These are phyloP conservation scores for Prinia subflava DNA, from an alignment of 2,113 vertebrate genomes.

Conservation along the genomic window DNA sequence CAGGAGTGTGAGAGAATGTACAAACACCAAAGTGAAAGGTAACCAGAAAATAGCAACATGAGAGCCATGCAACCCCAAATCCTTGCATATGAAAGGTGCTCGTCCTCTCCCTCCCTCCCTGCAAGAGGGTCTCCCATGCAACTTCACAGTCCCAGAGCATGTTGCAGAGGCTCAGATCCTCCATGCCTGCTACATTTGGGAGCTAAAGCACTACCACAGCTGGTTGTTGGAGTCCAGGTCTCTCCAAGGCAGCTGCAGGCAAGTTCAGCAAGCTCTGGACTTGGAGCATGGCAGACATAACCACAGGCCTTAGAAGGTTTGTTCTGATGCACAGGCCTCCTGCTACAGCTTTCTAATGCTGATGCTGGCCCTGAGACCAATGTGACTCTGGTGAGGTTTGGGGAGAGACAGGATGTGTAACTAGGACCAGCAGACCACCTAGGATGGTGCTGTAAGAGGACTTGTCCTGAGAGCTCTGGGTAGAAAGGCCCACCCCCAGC, in stretches of 20 bases:
- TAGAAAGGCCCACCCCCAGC: background rate
- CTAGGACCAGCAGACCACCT: background rate
- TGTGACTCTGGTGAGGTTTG: background rate
- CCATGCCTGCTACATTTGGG: background rate
- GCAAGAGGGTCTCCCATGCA: background rate
- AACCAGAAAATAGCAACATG: background rate
- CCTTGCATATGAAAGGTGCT: background rate
- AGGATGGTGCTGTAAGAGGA: background rate
- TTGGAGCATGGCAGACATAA: background rate
- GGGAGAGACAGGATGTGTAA: background rate
- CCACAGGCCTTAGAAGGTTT: background rate
- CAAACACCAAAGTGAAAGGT: background rate
- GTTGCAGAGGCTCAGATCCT: background rate
- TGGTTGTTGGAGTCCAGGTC: background rate
- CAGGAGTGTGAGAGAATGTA: background rate
- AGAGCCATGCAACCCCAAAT: background rate
- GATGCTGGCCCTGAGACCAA: background rate
- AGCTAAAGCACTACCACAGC: background rate
- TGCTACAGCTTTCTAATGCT: background rate
- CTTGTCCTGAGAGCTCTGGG: background rate
- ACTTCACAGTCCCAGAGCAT: background rate
- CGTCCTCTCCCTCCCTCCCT: background rate
- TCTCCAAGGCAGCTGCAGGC: background rate
- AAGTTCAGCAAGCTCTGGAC: background rate
- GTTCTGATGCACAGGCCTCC: background rate